These are phyloP conservation scores for Barbus barbus DNA, from an alignment of 2,113 vertebrate species.

Conservation along the genomic window DNA sequence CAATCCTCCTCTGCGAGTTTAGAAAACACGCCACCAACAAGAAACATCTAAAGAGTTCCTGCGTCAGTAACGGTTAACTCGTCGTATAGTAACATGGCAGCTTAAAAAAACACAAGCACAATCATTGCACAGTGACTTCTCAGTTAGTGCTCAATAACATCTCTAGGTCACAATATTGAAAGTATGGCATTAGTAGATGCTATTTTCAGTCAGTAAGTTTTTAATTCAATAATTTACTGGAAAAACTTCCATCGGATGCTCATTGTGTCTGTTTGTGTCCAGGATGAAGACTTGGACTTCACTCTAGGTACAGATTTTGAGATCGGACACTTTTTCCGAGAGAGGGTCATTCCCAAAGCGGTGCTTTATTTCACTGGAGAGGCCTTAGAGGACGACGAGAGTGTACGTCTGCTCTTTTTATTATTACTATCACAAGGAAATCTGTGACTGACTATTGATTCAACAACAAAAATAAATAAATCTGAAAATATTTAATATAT, in stretches of 20 bases:
- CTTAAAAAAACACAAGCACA: neutral
- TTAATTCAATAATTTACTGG: neutral
- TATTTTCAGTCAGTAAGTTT: too few relatives aligned
- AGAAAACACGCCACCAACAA: neutral
- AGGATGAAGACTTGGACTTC: slow-evolving; percentile 97
- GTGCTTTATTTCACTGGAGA: slow-evolving; percentile 98
- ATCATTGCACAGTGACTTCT: neutral
- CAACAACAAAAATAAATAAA: neutral
- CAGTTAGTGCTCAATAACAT: neutral
- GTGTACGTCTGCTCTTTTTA: slow-evolving; percentile 75
- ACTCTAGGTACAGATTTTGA: slow-evolving; percentile 93
- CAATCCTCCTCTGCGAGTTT: slow-evolving; percentile 1
- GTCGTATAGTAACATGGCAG: neutral
- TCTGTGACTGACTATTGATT: neutral
- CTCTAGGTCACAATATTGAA: neutral
- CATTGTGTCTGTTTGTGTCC: slow-evolving; percentile 4
- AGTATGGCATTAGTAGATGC: neutral
- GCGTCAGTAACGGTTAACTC: neutral
- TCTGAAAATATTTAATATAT: neutral
- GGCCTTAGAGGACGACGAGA: slow-evolving; percentile 94
- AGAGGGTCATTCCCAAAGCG: slow-evolving; percentile 93
- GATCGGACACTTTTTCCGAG: slow-evolving; percentile 96
- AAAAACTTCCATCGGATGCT: neutral
- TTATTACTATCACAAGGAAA: neutral
- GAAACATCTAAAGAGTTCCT: neutral